phyloP scores from a whole-genome alignment of 2,797 vertebrate genomes.

The Gymnocypris eckloni region DNA sequence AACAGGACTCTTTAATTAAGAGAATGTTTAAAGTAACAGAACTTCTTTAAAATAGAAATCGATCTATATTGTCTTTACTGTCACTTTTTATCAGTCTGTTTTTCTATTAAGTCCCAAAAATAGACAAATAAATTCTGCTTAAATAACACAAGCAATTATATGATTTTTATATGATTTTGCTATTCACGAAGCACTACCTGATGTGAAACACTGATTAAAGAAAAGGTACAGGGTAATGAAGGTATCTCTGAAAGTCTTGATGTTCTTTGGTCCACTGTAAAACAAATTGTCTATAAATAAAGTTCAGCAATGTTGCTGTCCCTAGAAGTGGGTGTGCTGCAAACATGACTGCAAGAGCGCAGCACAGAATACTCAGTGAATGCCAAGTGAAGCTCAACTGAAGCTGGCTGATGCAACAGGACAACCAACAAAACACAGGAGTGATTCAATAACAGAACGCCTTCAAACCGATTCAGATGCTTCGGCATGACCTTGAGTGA shows the following conservation, averaged over 20 bases:
- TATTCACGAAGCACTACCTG: not conserved
- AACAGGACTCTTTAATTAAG: not conserved
- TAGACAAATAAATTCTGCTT: not conserved
- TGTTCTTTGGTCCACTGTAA: not conserved
- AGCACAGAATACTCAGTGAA: not conserved
- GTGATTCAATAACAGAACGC: slow-evolving; percentile 7
- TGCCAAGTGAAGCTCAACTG: not conserved
- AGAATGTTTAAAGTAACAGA: not conserved
- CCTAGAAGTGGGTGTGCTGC: not conserved
- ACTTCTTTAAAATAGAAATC: not conserved
- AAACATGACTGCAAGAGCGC: slow-evolving; percentile 23
- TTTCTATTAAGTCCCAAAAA: not conserved
- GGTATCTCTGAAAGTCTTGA: slow-evolving; percentile 1
- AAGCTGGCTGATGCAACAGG: slow-evolving; percentile 9
- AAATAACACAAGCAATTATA: not conserved
- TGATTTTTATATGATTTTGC: not conserved
- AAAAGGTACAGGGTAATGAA: not conserved
- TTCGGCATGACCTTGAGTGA: slow-evolving; percentile 41
- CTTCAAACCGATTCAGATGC: slow-evolving; percentile 13
- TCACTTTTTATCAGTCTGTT: not conserved
- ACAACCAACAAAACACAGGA: slow-evolving; percentile 9
- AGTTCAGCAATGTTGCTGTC: slow-evolving; percentile 13
- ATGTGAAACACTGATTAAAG: not conserved
- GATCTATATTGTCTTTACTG: not conserved
- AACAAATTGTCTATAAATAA: not conserved